phyloP scores from a whole-genome alignment of 2,888 invertebrate species.

The Campoletis raptor region DNA sequence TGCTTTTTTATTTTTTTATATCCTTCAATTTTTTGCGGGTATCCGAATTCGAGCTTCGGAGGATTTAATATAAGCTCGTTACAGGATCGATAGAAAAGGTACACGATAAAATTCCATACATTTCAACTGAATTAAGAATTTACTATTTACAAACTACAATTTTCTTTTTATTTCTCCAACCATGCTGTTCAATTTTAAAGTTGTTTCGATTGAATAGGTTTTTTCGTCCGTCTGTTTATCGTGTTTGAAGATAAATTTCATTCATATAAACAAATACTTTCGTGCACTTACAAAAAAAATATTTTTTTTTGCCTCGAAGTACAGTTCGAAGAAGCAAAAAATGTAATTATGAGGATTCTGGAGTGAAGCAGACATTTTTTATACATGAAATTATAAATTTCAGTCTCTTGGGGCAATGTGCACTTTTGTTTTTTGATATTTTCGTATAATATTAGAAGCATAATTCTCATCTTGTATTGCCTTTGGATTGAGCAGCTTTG shows the following conservation, averaged over 20 bases:
- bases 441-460: too few relatives aligned
- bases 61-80: neutral
- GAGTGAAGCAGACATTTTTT: too few relatives aligned
- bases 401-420: too few relatives aligned
- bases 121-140: neutral
- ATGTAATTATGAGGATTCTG: neutral
- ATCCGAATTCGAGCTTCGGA: neutral
- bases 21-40: neutral
- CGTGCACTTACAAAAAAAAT: neutral
- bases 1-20: neutral
- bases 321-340: neutral
- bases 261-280: neutral
- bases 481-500: too few relatives aligned
- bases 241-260: neutral
- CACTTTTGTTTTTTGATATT: too few relatives aligned
- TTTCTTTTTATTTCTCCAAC: neutral
- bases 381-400: too few relatives aligned
- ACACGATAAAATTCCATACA: neutral
- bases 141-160: neutral
- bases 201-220: too few relatives aligned
- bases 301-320: neutral
- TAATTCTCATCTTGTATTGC: too few relatives aligned
- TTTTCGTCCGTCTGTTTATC: neutral
- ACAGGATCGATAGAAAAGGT: neutral
- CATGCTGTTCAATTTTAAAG: neutral